phyloP scores from a whole-genome alignment of 1,140 invertebrate species.

The Bombyx mandarina region DNA sequence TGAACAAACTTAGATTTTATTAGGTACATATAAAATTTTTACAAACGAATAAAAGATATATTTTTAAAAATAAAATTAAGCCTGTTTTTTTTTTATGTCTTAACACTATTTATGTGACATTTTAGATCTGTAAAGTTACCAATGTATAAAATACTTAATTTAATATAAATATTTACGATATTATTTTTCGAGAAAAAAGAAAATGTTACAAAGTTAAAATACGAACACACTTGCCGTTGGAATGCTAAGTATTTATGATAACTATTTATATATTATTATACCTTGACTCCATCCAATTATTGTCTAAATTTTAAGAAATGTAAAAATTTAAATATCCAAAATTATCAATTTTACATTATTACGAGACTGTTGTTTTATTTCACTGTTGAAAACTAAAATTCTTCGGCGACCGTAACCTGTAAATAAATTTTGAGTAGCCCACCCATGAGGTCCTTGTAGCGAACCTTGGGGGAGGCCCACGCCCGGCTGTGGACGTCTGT shows the following conservation, averaged over 20 bases:
- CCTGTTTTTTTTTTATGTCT: constrained; percentile 32
- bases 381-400: too few relatives aligned
- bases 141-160: constrained; percentile 27
- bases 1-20: constrained; percentile 23
- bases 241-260: constrained; percentile 55
- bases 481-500: too few relatives aligned
- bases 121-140: constrained; percentile 60
- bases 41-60: constrained; percentile 6
- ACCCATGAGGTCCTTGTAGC: too few relatives aligned
- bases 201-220: background rate
- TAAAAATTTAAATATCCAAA: constrained; percentile 34
- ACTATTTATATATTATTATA: constrained; percentile 51
- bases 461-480: too few relatives aligned
- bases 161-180: too few relatives aligned
- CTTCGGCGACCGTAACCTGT: too few relatives aligned
- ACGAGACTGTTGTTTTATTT: too few relatives aligned
- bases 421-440: too few relatives aligned
- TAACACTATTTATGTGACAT: constrained; percentile 59
- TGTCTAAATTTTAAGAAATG: constrained; percentile 56
- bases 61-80: constrained; percentile 21
- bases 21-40: too few relatives aligned
- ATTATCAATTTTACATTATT: too few relatives aligned
- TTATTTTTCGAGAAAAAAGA: too few relatives aligned
- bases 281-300: constrained; percentile 39
- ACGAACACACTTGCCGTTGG: constrained; percentile 56